Percentiles rank a stretch among this genome's conserved stretches.
These are phyloP conservation scores for Melanostigma gelatinosum DNA, from an alignment of 2,113 vertebrate species.

Conservation along the genomic window DNA sequence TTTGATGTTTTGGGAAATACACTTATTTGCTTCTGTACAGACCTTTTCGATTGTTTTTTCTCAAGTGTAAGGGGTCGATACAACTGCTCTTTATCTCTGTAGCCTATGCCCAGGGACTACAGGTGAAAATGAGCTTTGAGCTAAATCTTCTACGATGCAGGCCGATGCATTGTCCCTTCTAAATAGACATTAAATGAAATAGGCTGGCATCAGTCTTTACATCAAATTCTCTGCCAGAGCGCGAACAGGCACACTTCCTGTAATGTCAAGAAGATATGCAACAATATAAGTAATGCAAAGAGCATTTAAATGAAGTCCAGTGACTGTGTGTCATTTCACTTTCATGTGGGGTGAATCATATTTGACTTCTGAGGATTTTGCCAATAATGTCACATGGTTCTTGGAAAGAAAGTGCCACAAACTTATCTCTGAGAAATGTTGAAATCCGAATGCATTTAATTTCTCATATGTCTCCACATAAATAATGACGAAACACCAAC, in stretches of 20 bases:
- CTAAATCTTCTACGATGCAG: too few relatives aligned
- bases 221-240: background rate
- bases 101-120: too few relatives aligned
- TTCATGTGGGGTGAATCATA: slow-evolving; percentile 59
- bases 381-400: slow-evolving; percentile 39
- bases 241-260: background rate
- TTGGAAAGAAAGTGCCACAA: slow-evolving; percentile 49
- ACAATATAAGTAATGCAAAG: background rate
- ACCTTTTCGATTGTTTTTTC: too few relatives aligned
- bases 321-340: slow-evolving; percentile 37
- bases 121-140: too few relatives aligned
- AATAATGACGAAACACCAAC: slow-evolving; percentile 53
- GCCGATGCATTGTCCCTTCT: too few relatives aligned
- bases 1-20: background rate
- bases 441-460: slow-evolving; percentile 35
- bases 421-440: slow-evolving; percentile 53
- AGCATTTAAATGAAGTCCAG: slow-evolving; percentile 25
- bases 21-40: too few relatives aligned
- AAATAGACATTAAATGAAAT: background rate
- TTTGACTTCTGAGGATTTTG: slow-evolving; percentile 59
- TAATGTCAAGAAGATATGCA: background rate
- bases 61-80: too few relatives aligned
- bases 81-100: too few relatives aligned
- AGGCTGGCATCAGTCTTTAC: background rate
- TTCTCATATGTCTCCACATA: slow-evolving; percentile 45